Percentiles rank a stretch among this genome's conserved stretches.
Evolutionary conservation across 2,113 vertebrate genomes (phyloP).

Genomic region (Gadus chalcogrammus): DNA sequence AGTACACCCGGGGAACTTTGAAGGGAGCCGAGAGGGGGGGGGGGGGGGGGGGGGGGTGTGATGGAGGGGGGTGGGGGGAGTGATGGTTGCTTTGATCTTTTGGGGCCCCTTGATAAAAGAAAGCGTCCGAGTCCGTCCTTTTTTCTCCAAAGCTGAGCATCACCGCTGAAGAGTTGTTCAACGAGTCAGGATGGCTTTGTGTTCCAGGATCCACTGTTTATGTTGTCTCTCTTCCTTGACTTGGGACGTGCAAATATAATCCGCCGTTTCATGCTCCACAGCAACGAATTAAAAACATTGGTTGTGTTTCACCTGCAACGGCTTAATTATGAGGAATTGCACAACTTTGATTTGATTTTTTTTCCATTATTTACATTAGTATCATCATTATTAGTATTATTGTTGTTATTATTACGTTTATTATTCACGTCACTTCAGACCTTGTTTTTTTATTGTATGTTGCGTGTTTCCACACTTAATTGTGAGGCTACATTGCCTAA

Average conservation of each 20-base stretch:
- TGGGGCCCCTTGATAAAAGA: conserved; percentile 45
- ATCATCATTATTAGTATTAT: not conserved
- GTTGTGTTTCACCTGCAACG: no score
- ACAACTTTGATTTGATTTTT: no score
- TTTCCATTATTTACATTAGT: no score
- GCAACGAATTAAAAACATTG: no score
- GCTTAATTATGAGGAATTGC: no score
- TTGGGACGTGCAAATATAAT: no score
- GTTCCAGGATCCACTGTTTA: no score
- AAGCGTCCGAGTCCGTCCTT: conserved; percentile 41
- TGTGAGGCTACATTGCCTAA: conserved; percentile 46
- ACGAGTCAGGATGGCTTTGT: not conserved
- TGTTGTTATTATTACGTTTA: not conserved
- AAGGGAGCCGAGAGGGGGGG: conserved; percentile 26
- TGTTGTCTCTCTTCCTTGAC: no score
- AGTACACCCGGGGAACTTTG: conserved; percentile 47
- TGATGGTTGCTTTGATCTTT: conserved; percentile 68
- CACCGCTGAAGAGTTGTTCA: not conserved
- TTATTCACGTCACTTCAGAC: conserved; percentile 9
- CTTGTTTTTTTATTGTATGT: conserved; percentile 21
- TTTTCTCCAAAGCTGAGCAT: no score
- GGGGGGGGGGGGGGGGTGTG: conserved; percentile 22
- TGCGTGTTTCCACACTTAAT: conserved; percentile 31
- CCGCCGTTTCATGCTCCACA: no score
- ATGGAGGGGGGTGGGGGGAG: conserved; percentile 36